Conservation (phyloP, 2,797 vertebrate genomes). For the Acipenser oxyrinchus region DNA sequence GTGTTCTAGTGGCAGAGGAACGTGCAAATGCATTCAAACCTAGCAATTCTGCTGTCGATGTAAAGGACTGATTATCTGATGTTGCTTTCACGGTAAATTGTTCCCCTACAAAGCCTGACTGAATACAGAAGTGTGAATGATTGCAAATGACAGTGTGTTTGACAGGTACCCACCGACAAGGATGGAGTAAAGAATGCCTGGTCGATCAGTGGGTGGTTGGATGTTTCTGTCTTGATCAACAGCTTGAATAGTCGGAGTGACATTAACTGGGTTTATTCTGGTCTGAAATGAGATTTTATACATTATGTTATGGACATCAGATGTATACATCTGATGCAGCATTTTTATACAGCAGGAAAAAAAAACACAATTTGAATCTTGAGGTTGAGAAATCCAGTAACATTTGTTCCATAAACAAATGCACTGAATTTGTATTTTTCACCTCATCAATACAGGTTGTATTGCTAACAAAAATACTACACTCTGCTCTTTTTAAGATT, state of each 20-base stretch:
- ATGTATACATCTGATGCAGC: too few species aligned
- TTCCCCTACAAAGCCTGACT: constrained; percentile 11
- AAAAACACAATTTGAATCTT: too few species aligned
- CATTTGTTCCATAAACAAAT: too few species aligned
- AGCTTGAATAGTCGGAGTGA: constrained; percentile 80
- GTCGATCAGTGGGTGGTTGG: constrained; percentile 81
- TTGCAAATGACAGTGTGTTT: constrained; percentile 21
- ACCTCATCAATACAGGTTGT: too few species aligned
- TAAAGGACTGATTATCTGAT: constrained; percentile 4
- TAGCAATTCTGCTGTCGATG: not conserved
- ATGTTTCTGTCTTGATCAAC: constrained; percentile 93
- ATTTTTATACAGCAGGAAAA: too few species aligned
- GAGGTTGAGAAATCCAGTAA: too few species aligned
- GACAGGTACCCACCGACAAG: constrained; percentile 79
- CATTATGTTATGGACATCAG: too few species aligned
- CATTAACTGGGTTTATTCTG: constrained; percentile 83
- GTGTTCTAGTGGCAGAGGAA: not conserved
- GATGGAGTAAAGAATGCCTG: constrained; percentile 84
- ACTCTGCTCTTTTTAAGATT: too few species aligned
- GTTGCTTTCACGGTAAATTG: constrained; percentile 20
- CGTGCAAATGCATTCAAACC: not conserved
- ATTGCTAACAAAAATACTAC: too few species aligned
- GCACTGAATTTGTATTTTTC: too few species aligned
- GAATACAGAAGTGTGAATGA: constrained; percentile 2
- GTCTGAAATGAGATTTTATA: constrained; percentile 57